Evolutionary conservation across 2,888 invertebrate genomes (phyloP), one percentile per base, ranked within the genome.

Genomic region (Kryphioiulus occultus): DNA sequence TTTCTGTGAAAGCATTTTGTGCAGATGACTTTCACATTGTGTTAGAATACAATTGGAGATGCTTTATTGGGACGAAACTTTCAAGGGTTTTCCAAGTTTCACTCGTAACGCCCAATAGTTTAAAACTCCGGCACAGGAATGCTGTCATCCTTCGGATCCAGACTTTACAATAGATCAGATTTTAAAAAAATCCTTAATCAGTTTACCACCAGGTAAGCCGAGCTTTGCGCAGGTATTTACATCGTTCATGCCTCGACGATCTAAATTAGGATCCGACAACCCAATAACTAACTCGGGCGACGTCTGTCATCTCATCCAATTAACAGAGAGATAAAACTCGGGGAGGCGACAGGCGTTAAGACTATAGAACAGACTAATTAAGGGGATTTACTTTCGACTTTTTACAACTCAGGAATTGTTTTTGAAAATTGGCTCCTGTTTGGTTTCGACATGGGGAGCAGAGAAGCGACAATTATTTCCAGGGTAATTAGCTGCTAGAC

Each of bases 371-470:
- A 59, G 59, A n/a, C 59, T 59, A 59, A 59, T 59, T 59, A 59
- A 59, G 59, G 59, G 59, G 59, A 59, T 59, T 59, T 59, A 59
- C 59, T 59, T 59, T 59, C 59, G 19, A 59, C n/a, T 59, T 59
- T 59, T 59, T 59, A 59, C 59, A n/a, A n/a, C 59, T 12, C n/a
- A 19, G 59, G 59, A 59, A 59, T n/a, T n/a, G 59, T 59, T 59
- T 59, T 59, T 59, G 59, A 59, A 59, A 59, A 59, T 59, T 59
- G 59, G 59, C 59, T 59, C 59, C n/a, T 59, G 59, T 59, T 59
- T n/a, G 59, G 59, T 59, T 59, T 59, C n/a, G n/a, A 59, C 59
- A 59, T 5, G 59, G 12, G 47, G 47, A 22, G 59, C 59, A 3
- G 12, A 2, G 59, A 2, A 59, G n/a, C 59, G 59, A 59, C 59